These are phyloP conservation scores for Eupithecia abbreviata DNA, from an alignment of 2,888 invertebrate genomes.

Conservation along the genomic window DNA sequence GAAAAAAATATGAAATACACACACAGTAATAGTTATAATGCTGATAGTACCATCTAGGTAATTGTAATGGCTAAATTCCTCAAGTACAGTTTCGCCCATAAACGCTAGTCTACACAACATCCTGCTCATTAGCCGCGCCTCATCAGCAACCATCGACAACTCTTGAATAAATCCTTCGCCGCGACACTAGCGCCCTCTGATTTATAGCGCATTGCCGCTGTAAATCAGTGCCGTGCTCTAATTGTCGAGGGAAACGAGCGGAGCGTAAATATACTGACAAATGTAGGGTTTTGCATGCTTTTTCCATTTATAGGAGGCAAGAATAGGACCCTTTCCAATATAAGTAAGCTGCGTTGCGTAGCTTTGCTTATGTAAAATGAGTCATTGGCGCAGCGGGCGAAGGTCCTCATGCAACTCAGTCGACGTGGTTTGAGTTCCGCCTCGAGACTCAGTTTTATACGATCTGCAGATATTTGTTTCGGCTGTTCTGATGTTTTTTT, in stretches of 20 bases:
- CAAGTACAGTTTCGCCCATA: constrained; percentile 6
- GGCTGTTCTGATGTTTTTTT: background rate
- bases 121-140: constrained; percentile 53
- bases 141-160: constrained; percentile 46
- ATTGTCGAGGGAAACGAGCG: constrained; percentile 58
- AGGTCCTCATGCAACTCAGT: background rate
- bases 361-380: background rate
- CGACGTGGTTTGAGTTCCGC: background rate
- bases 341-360: background rate
- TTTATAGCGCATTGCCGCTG: constrained; percentile 62
- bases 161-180: constrained; percentile 57
- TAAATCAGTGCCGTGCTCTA: constrained; percentile 62
- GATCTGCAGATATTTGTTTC: background rate
- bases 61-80: background rate
- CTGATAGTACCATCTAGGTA: background rate
- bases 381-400: background rate
- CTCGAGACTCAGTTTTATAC: background rate
- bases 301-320: constrained; percentile 4
- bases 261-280: constrained; percentile 50
- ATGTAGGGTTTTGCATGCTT: constrained; percentile 5
- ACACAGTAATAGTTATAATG: background rate
- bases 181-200: constrained; percentile 56
- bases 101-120: constrained; percentile 22
- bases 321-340: background rate
- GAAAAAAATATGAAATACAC: no score